Conservation (phyloP, 2,888 invertebrate genomes). For the Ashinkailepas kermadecensis region DNA sequence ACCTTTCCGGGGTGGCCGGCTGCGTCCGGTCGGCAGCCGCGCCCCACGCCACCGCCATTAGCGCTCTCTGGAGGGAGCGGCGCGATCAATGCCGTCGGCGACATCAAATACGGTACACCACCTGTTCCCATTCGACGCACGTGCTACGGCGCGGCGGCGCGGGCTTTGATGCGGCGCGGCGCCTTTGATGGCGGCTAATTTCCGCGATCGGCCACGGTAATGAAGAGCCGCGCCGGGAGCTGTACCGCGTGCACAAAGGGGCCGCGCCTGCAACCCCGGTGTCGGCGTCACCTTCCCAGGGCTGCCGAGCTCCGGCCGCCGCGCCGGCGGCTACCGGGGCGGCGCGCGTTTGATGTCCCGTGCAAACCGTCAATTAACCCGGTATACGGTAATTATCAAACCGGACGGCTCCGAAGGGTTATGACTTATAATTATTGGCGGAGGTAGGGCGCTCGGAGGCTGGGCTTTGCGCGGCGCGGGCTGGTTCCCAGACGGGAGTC, state of each 20-base stretch:
- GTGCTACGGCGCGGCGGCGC: not conserved
- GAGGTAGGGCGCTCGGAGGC: not conserved
- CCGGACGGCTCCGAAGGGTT: not conserved
- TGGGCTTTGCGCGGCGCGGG: too few relatives aligned
- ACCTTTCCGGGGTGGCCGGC: too few relatives aligned
- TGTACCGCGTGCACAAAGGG: not conserved
- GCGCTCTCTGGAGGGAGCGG: not conserved
- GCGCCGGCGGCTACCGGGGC: not conserved
- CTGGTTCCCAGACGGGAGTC: not conserved
- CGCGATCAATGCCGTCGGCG: not conserved
- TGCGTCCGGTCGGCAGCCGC: too few relatives aligned
- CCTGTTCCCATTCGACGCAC: conserved; percentile 18
- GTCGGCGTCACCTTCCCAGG: not conserved
- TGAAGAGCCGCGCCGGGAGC: conserved; percentile 4
- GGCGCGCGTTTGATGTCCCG: not conserved
- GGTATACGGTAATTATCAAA: conserved; percentile 8
- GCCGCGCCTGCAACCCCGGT: not conserved
- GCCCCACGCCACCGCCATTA: not conserved
- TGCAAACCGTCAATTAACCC: not conserved
- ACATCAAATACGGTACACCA: conserved; percentile 18
- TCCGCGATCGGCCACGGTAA: conserved; percentile 16
- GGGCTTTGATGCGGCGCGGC: not conserved
- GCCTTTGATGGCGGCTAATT: conserved; percentile 10
- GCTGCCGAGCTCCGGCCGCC: not conserved
- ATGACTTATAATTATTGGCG: not conserved